Base-by-base conservation (phyloP, 2,888 invertebrate species). In the Zaprionus obscuricornis region DNA sequence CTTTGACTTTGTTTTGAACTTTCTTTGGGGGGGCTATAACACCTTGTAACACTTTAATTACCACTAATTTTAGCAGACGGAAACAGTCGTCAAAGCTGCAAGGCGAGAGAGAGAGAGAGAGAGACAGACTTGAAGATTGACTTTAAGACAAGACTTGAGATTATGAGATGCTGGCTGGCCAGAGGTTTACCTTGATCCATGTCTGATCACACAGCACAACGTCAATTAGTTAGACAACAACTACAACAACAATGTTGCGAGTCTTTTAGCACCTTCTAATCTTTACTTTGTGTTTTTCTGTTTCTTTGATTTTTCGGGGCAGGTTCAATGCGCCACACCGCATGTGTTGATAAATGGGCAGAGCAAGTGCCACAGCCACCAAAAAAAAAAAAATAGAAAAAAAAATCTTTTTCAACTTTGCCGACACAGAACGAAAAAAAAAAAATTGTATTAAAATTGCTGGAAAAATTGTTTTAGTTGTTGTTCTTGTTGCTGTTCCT, bases 31-130 rank as follows among this genome's bases (percentile, higher is more conserved):
- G 57, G 67, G 62, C 36, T 29, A 26, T 55, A 56, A 67, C 58
- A 76, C 76, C 77, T 81, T 81, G 77, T 82, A 84, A 82, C 85
- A 82, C 68, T 78, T 78, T 85, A 85, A 78, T 85, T 85, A 58
- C 66, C 58, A 59, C 68, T 82, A 82, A 78, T 85, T 82, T 7
- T 42, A 36, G 37, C 46, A 51, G 75, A 40, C 58, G 31, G 45
- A 34, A 37, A 3, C 29, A 4, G n/a, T 22, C 22, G 7, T 22
- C 5, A 7, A 7, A 22, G 22, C 7, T 22, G 7, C n/a, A 29
- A 7, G 5, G 10, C 11, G 29, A 33, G 33, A 33, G 14, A 5
- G 3, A 40, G 27, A 31, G 7, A 13, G 26, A 14, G 8, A 22
- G 10, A 27, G 22, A 16, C 17, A 36, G 27, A 43, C 20, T n/a